Base-by-base conservation (phyloP, 2,888 invertebrate species). In the Orthonevra nobilis region DNA sequence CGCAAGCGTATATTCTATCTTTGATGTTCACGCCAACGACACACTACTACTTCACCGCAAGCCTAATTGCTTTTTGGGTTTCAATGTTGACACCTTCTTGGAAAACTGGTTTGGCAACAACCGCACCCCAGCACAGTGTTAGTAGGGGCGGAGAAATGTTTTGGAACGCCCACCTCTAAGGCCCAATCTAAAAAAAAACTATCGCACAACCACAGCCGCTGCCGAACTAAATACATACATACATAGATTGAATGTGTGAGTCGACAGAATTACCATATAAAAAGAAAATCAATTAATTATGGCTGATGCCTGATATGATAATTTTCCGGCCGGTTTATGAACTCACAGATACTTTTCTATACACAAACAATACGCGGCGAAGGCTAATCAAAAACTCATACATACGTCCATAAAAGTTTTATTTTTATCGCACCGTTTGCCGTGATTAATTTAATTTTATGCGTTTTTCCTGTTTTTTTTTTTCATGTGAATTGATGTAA, bases 1-100 rank as follows among this genome's bases (percentile, higher is more conserved):
- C 75, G 75, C 75, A 75, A 56, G 69, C 75, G 75, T 75, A 61
- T 60, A 48, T 15, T 64, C 0, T 6, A n/a, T n/a, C n/a, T n/a
- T n/a, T n/a, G n/a, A n/a, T n/a, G n/a, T n/a, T n/a, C n/a, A n/a
- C n/a, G 9, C 23, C 20, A n/a, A 34, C 50, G 34, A 23, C 61
- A 17, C 36, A 72, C 46, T 38, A 56, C 58, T 19, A 69, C 69
- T 44, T 34, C 52, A 42, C 34, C 52, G 36, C 50, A 32, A 36
- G 12, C 26, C 48, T 44, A 50, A 60, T 42, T 50, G 40, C 50
- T 26, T n/a, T 58, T 58, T 69, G 54, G 58, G n/a, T n/a, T n/a
- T n/a, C n/a, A n/a, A n/a, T n/a, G n/a, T 60, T 60, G 60, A 58
- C 68, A 68, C 56, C 50, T 60, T 50, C 4, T 9, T 7, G 10